phyloP scores from a whole-genome alignment of 2,113 vertebrate species.

The Anseranas semipalmata region DNA sequence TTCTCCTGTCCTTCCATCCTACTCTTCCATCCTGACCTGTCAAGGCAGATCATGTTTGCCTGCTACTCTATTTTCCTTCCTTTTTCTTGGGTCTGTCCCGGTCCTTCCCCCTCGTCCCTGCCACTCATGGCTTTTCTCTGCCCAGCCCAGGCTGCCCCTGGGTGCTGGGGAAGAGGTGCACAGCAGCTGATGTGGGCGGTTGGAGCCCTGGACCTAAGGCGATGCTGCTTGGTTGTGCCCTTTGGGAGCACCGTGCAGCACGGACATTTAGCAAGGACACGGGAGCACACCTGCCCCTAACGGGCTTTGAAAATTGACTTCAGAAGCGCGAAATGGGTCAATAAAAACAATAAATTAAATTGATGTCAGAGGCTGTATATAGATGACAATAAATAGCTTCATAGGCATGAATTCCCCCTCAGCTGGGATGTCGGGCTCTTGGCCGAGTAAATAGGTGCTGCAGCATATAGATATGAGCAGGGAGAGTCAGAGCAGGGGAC shows the following conservation, averaged over 20 bases:
- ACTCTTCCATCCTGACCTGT: neutral
- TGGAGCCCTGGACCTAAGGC: neutral
- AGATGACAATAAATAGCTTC: conserved; percentile 18
- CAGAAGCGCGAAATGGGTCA: conserved; percentile 11
- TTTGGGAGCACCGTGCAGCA: neutral
- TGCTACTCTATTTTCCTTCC: neutral
- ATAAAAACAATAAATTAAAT: conserved; percentile 62
- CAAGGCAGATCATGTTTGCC: neutral
- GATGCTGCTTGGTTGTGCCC: neutral
- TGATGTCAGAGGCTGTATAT: conserved; percentile 22
- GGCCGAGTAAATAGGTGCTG: neutral
- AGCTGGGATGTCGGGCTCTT: neutral
- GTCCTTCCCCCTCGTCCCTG: neutral
- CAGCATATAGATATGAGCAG: neutral
- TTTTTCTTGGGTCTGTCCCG: neutral
- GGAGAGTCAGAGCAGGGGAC: neutral
- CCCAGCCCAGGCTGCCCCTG: neutral
- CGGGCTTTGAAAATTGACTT: conserved; percentile 46
- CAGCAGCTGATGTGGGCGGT: neutral
- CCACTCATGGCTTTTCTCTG: neutral
- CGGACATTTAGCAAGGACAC: conserved; percentile 1
- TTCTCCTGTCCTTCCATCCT: neutral
- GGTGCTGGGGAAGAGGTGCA: neutral
- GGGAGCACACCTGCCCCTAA: conserved; percentile 10
- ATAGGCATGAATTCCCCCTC: neutral